Conservation (phyloP, 2,888 invertebrate genomes). For the Terebella lapidaria region DNA sequence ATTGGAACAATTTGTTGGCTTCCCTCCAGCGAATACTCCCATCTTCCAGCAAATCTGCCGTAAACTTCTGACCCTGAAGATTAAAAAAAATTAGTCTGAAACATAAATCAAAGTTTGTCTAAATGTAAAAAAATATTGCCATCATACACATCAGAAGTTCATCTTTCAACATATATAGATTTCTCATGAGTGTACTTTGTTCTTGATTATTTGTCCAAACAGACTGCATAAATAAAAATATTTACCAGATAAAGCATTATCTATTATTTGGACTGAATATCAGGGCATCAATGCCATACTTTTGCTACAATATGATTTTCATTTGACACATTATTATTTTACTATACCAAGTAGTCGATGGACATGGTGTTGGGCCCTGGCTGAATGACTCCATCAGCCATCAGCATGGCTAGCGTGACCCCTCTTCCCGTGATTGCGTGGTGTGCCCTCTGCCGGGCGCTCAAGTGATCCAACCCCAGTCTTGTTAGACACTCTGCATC, state of each 20-base stretch:
- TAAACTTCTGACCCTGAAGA: slow-evolving; percentile 76
- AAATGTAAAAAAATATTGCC: no score
- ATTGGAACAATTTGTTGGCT: slow-evolving; percentile 79
- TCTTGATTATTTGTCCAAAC: no score
- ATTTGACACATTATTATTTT: not conserved
- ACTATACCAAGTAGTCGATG: slow-evolving; percentile 60
- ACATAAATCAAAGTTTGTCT: no score
- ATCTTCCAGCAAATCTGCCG: slow-evolving; percentile 77
- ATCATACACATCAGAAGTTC: no score
- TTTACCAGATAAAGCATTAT: no score
- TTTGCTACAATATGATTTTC: no score
- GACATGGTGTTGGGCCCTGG: slow-evolving; percentile 80
- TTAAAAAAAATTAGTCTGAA: no score
- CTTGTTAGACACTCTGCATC: not conserved
- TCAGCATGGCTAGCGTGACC: slow-evolving; percentile 79
- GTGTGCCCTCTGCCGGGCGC: slow-evolving; percentile 3
- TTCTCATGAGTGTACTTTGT: no score
- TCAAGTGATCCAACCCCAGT: not conserved
- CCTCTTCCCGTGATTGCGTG: slow-evolving; percentile 48
- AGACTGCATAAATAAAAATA: no score
- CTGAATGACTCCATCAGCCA: slow-evolving; percentile 77
- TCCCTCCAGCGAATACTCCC: slow-evolving; percentile 84
- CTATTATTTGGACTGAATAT: no score
- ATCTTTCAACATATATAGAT: no score
- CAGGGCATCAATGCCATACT: no score